Conservation (phyloP, 2,888 invertebrate genomes). For the Elmis aenea region DNA sequence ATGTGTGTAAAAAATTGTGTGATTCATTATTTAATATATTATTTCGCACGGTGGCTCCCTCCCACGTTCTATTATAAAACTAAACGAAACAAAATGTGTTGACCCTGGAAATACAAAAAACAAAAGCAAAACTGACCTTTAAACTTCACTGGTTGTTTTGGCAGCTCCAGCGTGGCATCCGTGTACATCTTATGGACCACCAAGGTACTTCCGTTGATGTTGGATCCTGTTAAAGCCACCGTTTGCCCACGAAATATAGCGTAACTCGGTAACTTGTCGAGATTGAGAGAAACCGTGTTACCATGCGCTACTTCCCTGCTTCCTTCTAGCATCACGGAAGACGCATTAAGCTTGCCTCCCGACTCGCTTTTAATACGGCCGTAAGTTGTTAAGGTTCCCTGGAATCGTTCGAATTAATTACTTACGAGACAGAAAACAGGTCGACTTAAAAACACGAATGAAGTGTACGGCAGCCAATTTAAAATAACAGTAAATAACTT, state of each 20-base stretch:
- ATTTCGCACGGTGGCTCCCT: no score
- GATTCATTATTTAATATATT: no score
- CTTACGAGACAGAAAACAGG: no score
- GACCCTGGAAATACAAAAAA: no score
- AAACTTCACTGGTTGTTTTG: no score
- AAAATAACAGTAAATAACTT: constrained; percentile 6
- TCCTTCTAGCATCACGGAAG: constrained; percentile 67
- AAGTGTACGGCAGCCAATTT: neutral
- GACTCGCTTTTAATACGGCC: constrained; percentile 76
- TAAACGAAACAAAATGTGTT: no score
- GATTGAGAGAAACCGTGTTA: constrained; percentile 42
- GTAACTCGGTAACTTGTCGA: constrained; percentile 53
- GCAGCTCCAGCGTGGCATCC: constrained; percentile 49
- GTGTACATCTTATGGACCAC: constrained; percentile 61
- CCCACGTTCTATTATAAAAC: no score
- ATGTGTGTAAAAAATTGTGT: no score
- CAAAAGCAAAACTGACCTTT: no score
- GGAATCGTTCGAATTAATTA: neutral
- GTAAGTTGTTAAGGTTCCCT: constrained; percentile 41
- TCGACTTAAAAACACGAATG: constrained; percentile 27
- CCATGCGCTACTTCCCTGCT: constrained; percentile 52
- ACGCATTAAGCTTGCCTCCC: constrained; percentile 64
- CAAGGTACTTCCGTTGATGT: constrained; percentile 64
- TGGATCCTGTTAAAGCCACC: constrained; percentile 68
- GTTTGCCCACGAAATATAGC: constrained; percentile 77